These are phyloP conservation scores for Andrena chrysosceles DNA, from an alignment of 2,888 invertebrate genomes.

Conservation along the genomic window DNA sequence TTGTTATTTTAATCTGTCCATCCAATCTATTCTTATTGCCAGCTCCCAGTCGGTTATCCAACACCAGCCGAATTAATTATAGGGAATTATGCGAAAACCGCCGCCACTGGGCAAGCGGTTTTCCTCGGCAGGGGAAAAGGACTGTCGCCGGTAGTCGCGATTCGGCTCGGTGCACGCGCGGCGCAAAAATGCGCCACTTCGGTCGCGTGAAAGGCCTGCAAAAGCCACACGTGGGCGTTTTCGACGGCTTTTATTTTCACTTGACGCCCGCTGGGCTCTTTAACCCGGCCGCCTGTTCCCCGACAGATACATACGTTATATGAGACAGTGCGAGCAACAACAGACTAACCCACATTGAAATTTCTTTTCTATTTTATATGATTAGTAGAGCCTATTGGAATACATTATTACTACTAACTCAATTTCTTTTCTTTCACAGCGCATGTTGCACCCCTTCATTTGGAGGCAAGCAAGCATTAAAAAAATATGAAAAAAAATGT, in stretches of 20 bases:
- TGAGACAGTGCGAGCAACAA: no score
- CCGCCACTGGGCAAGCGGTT: slow-evolving; percentile 3
- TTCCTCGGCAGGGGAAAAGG: slow-evolving; percentile 41
- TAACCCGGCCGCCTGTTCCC: slow-evolving; percentile 6
- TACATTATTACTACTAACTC: no score
- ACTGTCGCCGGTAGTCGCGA: slow-evolving; percentile 44
- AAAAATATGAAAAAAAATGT: no score
- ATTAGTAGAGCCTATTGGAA: no score
- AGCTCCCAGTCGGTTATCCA: slow-evolving; percentile 1
- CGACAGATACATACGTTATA: not conserved
- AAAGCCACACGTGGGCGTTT: slow-evolving; percentile 67
- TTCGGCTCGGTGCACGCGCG: slow-evolving; percentile 46
- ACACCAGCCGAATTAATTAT: slow-evolving; percentile 23
- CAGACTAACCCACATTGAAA: no score
- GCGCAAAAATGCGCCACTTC: slow-evolving; percentile 45
- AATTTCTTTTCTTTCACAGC: no score
- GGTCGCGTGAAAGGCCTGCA: slow-evolving; percentile 61
- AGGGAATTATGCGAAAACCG: slow-evolving; percentile 52
- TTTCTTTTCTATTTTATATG: no score
- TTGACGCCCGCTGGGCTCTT: slow-evolving; percentile 25
- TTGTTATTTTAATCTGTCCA: no score
- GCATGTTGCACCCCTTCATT: no score
- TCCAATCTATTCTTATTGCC: not conserved
- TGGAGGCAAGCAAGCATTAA: no score
- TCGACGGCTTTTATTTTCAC: slow-evolving; percentile 57